These are phyloP conservation scores for Pollenia angustigena DNA, from an alignment of 2,888 invertebrate genomes.

Conservation along the genomic window DNA sequence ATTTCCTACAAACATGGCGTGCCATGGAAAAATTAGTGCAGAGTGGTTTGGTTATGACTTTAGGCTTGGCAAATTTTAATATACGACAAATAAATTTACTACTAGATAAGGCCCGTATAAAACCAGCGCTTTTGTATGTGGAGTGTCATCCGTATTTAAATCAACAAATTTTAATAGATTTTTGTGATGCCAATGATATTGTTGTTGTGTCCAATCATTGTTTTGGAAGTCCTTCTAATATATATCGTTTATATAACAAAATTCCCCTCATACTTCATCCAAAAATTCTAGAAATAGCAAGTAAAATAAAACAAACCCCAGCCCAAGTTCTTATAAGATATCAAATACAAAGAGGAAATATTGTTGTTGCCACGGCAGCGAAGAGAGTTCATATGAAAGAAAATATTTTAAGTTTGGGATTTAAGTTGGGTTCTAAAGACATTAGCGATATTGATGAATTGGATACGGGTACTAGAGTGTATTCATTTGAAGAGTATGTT, in stretches of 20 bases:
- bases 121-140: conserved; percentile 88
- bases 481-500: conserved; percentile 74
- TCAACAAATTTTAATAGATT: conserved; percentile 88
- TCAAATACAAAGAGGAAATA: conserved; percentile 88
- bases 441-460: conserved; percentile 88
- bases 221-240: conserved; percentile 85
- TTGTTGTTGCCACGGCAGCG: conserved; percentile 93
- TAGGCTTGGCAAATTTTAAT: conserved; percentile 92
- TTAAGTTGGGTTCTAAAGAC: conserved; percentile 86
- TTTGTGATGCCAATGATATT: conserved; percentile 88
- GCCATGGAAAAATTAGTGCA: conserved; percentile 89
- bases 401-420: conserved; percentile 91
- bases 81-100: conserved; percentile 88
- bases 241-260: conserved; percentile 51
- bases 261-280: conserved; percentile 51
- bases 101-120: conserved; percentile 86
- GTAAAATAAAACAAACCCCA: conserved; percentile 87
- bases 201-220: conserved; percentile 92
- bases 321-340: conserved; percentile 89
- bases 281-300: conserved; percentile 79
- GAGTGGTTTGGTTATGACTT: conserved; percentile 88
- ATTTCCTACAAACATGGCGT: conserved; percentile 90
- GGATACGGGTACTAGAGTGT: conserved; percentile 78
- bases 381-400: conserved; percentile 88
- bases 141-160: conserved; percentile 93